Base-by-base conservation (phyloP, 2,113 vertebrate genomes). In the Calyptommatus sinebrachiatus region DNA sequence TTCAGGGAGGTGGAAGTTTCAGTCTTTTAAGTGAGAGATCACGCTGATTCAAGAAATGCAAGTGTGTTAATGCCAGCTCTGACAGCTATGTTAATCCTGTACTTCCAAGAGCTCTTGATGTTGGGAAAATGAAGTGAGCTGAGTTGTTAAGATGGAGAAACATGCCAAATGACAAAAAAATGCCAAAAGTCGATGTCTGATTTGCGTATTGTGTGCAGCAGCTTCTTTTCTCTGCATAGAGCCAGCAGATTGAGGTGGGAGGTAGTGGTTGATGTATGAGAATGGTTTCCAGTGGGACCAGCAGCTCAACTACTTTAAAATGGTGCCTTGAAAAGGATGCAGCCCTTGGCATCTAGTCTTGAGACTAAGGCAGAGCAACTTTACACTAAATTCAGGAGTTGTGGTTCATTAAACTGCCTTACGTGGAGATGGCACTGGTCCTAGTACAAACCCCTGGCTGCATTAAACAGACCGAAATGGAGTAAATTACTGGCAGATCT, bases 31-130 rank as follows among this genome's bases (percentile, higher is more conserved):
- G n/a, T 48, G 73, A 20, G 24, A 45, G 16, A 11, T 65, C 24
- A 24, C 69, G 31, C 0, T 57, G 72, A 68, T 22, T 7, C 65
- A 29, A 81, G n/a, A 35, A 45, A 12, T 41, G 50, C 71, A 63
- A 78, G 71, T 74, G n/a, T 41, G 63, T 50, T 78, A 62, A 83
- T 2, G 82, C 71, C 71, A 78, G 46, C 62, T 78, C 70, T 77
- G 76, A 73, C 70, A 50, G 81, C 81, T 73, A 70, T 53, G 45
- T 21, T 77, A 41, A 22, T 35, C 10, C 45, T 62, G 63, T 75
- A 31, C 66, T 81, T 71, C 53, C 60, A 53, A 69, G 68, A 14
- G 11, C 57, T 81, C 35, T 81, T 81, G 65, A 69, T 76, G 31
- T 50, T 70, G 57, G 20, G 35, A 41, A 81, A 81, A 67, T 24